Evolutionary conservation across 2,797 vertebrate species (phyloP).

Genomic region (Numenius phaeopus): DNA sequence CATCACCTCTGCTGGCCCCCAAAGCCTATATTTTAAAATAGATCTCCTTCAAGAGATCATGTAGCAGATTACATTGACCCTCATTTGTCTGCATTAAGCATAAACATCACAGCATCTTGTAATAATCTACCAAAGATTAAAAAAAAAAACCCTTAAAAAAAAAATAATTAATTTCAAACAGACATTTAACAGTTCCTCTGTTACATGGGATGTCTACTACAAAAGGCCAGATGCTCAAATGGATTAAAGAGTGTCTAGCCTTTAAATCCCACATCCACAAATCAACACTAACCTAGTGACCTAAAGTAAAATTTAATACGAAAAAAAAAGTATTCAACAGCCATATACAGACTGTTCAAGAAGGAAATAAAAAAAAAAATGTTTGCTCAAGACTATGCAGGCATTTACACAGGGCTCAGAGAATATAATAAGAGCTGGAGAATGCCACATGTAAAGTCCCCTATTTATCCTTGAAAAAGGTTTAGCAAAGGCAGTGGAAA

Average conservation of each 20-base stretch:
- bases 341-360: background rate
- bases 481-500: background rate
- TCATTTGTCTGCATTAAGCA: slow-evolving; percentile 18
- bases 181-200: background rate
- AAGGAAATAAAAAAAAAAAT: background rate
- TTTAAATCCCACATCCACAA: slow-evolving; percentile 42
- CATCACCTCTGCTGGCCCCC: background rate
- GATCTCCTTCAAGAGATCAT: slow-evolving; percentile 22
- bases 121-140: background rate
- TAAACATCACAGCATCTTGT: background rate
- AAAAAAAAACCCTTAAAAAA: background rate
- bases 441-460: background rate
- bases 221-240: slow-evolving; percentile 61
- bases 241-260: slow-evolving; percentile 53
- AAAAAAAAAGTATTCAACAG: background rate
- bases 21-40: slow-evolving; percentile 2
- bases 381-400: background rate
- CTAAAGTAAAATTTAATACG: slow-evolving; percentile 18
- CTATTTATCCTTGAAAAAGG: slow-evolving; percentile 11
- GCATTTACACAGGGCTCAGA: background rate
- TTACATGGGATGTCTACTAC: background rate
- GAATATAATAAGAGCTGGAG: background rate
- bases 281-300: slow-evolving; percentile 59
- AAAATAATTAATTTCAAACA: background rate
- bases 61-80: slow-evolving; percentile 19